A percentile compares a stretch with the other conserved stretches of the same genome.
These are phyloP conservation scores for Procambarus virginalis DNA, from an alignment of 1,140 invertebrate species.

Conservation along the genomic window DNA sequence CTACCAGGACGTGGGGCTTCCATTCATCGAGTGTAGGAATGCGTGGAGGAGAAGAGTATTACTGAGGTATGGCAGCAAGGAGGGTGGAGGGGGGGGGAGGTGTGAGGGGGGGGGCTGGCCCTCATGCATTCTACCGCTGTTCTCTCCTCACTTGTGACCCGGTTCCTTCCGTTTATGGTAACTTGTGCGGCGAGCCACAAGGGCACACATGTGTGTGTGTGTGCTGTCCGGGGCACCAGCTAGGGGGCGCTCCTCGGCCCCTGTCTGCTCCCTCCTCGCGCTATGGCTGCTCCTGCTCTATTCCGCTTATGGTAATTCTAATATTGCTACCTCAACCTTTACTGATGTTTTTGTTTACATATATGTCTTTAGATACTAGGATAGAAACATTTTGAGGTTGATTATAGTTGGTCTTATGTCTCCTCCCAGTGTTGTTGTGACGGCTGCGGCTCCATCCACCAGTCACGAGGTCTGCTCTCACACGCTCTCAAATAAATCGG, in stretches of 20 bases:
- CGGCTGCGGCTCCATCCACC: too few relatives aligned
- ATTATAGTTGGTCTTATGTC: too few relatives aligned
- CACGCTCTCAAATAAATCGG: too few relatives aligned
- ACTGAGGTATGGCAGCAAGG: neutral
- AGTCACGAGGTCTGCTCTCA: too few relatives aligned
- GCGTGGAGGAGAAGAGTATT: constrained; percentile 11
- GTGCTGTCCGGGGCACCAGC: constrained; percentile 18
- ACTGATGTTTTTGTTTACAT: too few relatives aligned
- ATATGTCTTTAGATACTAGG: too few relatives aligned
- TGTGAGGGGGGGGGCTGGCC: neutral
- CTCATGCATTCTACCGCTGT: constrained; percentile 64
- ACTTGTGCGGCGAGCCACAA: constrained; percentile 54
- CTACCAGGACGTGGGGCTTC: neutral
- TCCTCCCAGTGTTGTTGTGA: too few relatives aligned
- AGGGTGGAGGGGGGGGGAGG: neutral
- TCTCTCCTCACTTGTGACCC: constrained; percentile 62
- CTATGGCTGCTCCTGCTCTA: neutral
- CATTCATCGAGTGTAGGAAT: constrained; percentile 47
- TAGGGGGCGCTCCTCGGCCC: neutral
- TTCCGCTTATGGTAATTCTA: too few relatives aligned
- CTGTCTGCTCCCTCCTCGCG: neutral
- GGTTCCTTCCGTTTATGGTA: constrained; percentile 62
- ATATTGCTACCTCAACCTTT: too few relatives aligned
- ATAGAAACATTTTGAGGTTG: too few relatives aligned
- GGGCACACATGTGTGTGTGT: constrained; percentile 37